These are phyloP conservation scores for Enchytraeus crypticus DNA, from an alignment of 2,888 invertebrate species.

Conservation along the genomic window DNA sequence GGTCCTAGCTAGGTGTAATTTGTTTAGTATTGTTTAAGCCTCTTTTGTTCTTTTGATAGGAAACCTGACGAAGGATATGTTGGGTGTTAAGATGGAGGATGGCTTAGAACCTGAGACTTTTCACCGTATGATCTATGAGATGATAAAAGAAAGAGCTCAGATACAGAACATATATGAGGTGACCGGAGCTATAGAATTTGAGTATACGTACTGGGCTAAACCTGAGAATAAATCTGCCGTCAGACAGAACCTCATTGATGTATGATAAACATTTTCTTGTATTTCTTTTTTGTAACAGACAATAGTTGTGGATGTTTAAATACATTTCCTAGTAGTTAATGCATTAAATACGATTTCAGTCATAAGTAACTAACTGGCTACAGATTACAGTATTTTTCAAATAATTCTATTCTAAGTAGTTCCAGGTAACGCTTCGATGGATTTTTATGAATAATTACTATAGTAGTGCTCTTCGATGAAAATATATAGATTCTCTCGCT, in stretches of 20 bases:
- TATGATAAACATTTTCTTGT: conserved; percentile 32
- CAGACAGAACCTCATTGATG: conserved; percentile 41
- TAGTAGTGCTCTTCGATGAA: no score
- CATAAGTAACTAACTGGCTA: no score
- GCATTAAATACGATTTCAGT: not conserved
- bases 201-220: conserved; percentile 48
- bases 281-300: not conserved
- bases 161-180: conserved; percentile 32
- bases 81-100: conserved; percentile 20
- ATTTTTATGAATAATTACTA: no score
- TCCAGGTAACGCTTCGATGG: no score
- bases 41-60: no score
- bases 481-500: no score
- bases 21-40: no score
- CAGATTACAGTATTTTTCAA: no score
- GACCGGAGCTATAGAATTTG: conserved; percentile 37
- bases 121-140: conserved; percentile 21
- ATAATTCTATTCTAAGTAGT: no score
- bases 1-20: no score
- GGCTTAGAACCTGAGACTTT: conserved; percentile 24
- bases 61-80: conserved; percentile 20
- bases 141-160: conserved; percentile 19
- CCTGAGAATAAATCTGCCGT: conserved; percentile 41
- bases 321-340: not conserved
- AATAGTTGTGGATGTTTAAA: not conserved